phyloP scores from a whole-genome alignment of 2,888 invertebrate species.

The Eulithis testata region DNA sequence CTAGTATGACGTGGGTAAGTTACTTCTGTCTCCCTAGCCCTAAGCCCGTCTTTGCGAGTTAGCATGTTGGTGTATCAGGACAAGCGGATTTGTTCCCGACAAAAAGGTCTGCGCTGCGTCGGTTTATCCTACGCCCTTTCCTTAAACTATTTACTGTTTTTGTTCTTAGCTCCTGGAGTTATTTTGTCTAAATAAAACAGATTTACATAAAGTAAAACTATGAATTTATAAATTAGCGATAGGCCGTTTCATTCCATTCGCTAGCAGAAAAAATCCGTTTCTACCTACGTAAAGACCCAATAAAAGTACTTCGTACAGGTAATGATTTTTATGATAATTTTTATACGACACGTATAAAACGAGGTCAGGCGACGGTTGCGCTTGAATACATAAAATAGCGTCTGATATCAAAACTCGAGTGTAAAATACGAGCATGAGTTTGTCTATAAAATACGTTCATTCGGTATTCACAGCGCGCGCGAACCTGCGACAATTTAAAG shows the following conservation, averaged over 20 bases:
- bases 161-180: background rate
- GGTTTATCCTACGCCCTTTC: slow-evolving; percentile 8
- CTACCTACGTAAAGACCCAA: too few relatives aligned
- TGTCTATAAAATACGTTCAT: slow-evolving; percentile 16
- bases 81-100: background rate
- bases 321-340: background rate
- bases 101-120: slow-evolving; percentile 5
- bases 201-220: background rate
- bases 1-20: too few relatives aligned
- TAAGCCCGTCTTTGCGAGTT: slow-evolving; percentile 2
- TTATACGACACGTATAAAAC: background rate
- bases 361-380: slow-evolving; percentile 1
- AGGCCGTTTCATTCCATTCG: too few relatives aligned
- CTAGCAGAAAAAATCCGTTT: too few relatives aligned
- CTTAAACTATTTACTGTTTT: slow-evolving; percentile 6
- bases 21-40: background rate
- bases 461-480: slow-evolving; percentile 22
- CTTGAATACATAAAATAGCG: background rate
- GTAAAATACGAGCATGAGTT: slow-evolving; percentile 12
- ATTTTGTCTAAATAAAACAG: background rate
- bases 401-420: slow-evolving; percentile 4
- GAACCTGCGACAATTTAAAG: slow-evolving; percentile 20
- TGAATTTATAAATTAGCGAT: background rate
- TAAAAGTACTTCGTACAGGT: too few relatives aligned
- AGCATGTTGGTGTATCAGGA: slow-evolving; percentile 7